Base-by-base conservation (phyloP, 1,140 invertebrate species). In the Nasonia giraulti region DNA sequence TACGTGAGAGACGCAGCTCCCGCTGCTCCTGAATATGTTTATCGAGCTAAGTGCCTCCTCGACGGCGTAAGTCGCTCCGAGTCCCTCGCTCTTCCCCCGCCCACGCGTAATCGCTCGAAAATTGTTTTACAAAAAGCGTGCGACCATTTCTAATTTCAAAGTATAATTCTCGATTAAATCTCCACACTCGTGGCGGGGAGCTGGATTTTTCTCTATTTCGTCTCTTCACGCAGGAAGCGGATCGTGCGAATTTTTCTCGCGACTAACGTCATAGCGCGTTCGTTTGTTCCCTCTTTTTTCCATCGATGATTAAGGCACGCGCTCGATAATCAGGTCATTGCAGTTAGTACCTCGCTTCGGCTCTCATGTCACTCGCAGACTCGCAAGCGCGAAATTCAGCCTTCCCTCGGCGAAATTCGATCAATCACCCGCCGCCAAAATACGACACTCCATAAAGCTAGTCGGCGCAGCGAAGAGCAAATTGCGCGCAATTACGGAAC, bases 1-100 rank as follows among this genome's bases (percentile, higher is more conserved):
- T 80, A 89, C 89, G 89, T 90, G 89, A 89, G 89, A 90, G 87
- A 86, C 73, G 80, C 75, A 27, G 4, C 40, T 3, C 31, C n/a
- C 20, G 69, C 14, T 33, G 33, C 75, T 77, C 75, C n/a, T 47
- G 75, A 77, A 77, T 77, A 77, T 44, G 37, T 77, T 77, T 77
- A 77, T 77, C 75, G 47, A 17, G 68, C 68, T 71, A 71, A 71
- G 68, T 71, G 20, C 68, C 68, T 71, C n/a, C n/a, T n/a, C n/a
- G n/a, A n/a, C n/a, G n/a, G n/a, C n/a, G n/a, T n/a, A n/a, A 71
- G 27, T n/a, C 12, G 3, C 10, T 27, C 68, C 23, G 7, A 23
- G 2, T 5, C n/a, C 11, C 20, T 27, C 27, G 7, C 44, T 12
- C 1, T 5, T 50, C 7, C 44, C 23, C 20, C 31, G 14, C 7